Conservation (phyloP, 1,140 invertebrate genomes). For the Megathymus violae region DNA sequence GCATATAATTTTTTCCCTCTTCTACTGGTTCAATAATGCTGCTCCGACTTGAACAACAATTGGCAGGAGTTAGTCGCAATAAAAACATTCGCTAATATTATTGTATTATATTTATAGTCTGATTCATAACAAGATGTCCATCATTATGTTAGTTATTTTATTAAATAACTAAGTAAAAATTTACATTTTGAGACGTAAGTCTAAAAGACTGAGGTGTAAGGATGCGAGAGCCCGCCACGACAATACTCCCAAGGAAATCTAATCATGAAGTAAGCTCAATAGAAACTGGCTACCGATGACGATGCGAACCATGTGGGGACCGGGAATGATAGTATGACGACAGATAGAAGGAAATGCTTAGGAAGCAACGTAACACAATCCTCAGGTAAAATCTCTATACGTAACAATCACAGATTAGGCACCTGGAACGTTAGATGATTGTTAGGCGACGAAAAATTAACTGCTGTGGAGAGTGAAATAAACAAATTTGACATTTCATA, state of each 20-base stretch:
- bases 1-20: no score
- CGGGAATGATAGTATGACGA: neutral
- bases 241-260: constrained; percentile 3
- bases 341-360: neutral
- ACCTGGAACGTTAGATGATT: constrained; percentile 4
- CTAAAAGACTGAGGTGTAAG: constrained; percentile 1
- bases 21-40: no score
- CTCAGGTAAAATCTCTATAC: neutral
- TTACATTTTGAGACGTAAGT: no score
- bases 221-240: constrained; percentile 5
- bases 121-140: no score
- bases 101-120: no score
- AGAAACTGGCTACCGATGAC: constrained; percentile 40
- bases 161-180: no score
- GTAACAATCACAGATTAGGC: constrained; percentile 2
- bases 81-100: no score
- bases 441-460: neutral
- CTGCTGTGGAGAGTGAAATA: constrained; percentile 3
- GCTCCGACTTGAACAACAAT: no score
- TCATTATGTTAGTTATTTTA: no score
- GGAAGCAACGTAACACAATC: neutral
- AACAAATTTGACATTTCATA: neutral
- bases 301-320: neutral
- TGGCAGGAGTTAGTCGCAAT: no score
- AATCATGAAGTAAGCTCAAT: neutral